Conservation (phyloP, 2,797 vertebrate species). For the Catharus ustulatus region DNA sequence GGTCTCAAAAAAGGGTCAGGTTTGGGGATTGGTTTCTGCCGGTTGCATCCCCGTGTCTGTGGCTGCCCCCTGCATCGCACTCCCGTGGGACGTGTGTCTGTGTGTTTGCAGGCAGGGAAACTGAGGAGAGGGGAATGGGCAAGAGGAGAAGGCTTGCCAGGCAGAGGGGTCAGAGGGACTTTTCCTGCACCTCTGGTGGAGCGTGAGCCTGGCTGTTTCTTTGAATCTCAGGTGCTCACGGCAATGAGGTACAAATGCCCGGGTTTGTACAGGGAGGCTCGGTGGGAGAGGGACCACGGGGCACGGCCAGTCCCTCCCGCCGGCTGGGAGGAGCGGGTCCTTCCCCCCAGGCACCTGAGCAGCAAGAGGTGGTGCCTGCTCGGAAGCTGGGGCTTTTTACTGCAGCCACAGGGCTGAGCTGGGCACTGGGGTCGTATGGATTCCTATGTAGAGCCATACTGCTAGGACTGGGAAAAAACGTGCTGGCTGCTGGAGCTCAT, state of each 20-base stretch:
- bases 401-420: background rate
- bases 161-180: background rate
- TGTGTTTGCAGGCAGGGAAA: background rate
- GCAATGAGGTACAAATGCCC: fast-evolving
- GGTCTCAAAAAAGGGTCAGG: background rate
- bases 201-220: background rate
- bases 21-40: background rate
- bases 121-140: fast-evolving
- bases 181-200: background rate
- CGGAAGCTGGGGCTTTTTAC: fast-evolving
- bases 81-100: background rate
- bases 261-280: fast-evolving
- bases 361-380: background rate
- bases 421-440: fast-evolving
- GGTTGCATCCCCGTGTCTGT: too few relatives aligned
- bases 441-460: fast-evolving
- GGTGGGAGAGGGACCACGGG: fast-evolving
- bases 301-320: fast-evolving
- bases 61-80: fast-evolving
- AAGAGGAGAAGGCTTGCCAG: background rate
- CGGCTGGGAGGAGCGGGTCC: background rate
- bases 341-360: fast-evolving
- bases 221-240: background rate
- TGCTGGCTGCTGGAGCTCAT: background rate
- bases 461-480: background rate